Evolutionary conservation across 1,140 invertebrate genomes (phyloP), one percentile per base, ranked within the genome.

Genomic region (Pseudomyrmex pallidus): DNA sequence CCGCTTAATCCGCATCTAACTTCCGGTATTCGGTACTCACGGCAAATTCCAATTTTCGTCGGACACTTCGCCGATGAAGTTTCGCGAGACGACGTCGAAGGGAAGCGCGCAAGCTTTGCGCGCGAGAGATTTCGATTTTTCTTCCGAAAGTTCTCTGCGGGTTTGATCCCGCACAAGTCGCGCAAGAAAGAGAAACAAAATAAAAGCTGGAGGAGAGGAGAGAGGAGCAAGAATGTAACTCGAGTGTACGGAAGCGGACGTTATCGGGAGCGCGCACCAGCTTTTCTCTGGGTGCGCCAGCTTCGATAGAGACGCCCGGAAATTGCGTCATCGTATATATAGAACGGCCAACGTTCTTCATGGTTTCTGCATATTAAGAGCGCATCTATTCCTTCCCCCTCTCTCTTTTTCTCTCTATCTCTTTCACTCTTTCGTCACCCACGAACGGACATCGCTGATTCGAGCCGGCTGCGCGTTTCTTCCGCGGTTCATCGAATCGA

Each of bases 261-360:
- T 48, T 78, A 83, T 84, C 78, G 83, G 61, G 57, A 35, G 35
- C 35, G 70, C 13, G 72, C 82, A 74, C 57, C 82, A 54, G 63
- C 50, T 72, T 74, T 86, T 73, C 22, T 62, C 35, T 82, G 59
- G 89, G 90, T 90, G 90, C 90, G 90, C 85, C 90, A 87, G 74
- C 80, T 87, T 56, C 66, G 90, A 87, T 90, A 87, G 86, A 91
- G 83, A 74, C 57, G 63, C 76, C 66, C 89, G 90, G 90, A 91
- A 91, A 91, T 91, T 91, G 78, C 90, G 89, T 91, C 88, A 91
- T 80, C 83, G 82, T 80, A 59, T 35, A 25, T 22, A 13, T 52
- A 12, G 12, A 35, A 35, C 85, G 59, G 83, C 89, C 73, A 68
- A 85, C 84, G 84, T 85, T 88, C 76, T 57, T 85, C 86, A 77